Percentiles rank a stretch among this genome's conserved stretches.
Conservation (phyloP, 2,797 vertebrate species). For the Paramormyrops hopkinsi region DNA sequence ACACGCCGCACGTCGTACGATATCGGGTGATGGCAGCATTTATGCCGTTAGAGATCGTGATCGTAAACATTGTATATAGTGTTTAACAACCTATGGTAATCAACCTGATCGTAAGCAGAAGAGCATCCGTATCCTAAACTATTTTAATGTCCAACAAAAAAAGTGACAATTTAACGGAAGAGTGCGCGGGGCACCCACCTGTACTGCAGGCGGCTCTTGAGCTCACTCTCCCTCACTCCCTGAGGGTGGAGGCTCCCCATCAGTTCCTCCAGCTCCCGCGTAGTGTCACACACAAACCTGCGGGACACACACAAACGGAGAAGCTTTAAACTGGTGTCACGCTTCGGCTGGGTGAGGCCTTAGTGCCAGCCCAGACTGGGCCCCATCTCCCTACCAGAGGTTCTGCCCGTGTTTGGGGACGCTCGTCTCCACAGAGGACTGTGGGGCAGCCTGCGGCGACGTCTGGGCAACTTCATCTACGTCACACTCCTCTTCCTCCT, state of each 20-base stretch:
- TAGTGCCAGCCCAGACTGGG: too few relatives aligned
- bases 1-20: background rate
- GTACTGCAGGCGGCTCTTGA: slow-evolving; percentile 77
- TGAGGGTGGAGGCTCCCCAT: slow-evolving; percentile 81
- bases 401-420: slow-evolving; percentile 92
- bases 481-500: slow-evolving; percentile 62
- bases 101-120: background rate
- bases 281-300: slow-evolving; percentile 88
- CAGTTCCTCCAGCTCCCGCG: slow-evolving; percentile 82
- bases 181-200: slow-evolving; percentile 56
- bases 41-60: background rate
- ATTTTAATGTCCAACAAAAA: background rate
- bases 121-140: background rate
- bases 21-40: background rate
- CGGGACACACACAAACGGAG: background rate
- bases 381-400: slow-evolving; percentile 69
- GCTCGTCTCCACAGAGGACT: slow-evolving; percentile 79
- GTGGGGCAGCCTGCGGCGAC: slow-evolving; percentile 30
- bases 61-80: background rate
- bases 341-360: background rate
- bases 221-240: slow-evolving; percentile 83
- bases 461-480: slow-evolving; percentile 57
- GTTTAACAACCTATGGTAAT: background rate
- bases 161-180: background rate
- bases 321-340: background rate